phyloP scores from a whole-genome alignment of 2,113 vertebrate genomes.

The Myotis lucifugus region DNA sequence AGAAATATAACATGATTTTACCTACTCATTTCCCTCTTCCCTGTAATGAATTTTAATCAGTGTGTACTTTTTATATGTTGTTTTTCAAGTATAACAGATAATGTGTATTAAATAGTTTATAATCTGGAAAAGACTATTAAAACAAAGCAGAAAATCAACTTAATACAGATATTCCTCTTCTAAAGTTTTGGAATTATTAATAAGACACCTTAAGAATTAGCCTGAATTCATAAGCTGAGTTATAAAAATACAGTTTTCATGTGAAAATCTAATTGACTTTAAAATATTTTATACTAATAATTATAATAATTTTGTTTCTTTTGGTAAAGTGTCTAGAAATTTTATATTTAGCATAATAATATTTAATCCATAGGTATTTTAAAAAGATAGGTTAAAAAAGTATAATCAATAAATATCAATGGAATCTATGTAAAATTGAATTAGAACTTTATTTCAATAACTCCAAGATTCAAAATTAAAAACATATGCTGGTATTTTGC shows the following conservation, averaged over 20 bases:
- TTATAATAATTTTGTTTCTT: not conserved
- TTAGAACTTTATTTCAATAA: not conserved
- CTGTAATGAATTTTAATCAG: not conserved
- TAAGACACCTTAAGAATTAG: not conserved
- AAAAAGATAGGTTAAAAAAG: not conserved
- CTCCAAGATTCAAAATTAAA: not conserved
- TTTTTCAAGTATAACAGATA: not conserved
- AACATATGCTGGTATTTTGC: not conserved
- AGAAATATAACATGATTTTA: not conserved
- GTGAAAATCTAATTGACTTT: not conserved
- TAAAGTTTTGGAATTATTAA: not conserved
- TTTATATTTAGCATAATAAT: not conserved
- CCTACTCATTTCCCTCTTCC: not conserved
- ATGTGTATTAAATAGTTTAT: not conserved
- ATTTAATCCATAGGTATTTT: not conserved
- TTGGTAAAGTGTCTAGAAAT: not conserved
- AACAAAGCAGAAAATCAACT: not conserved
- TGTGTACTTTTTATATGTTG: not conserved
- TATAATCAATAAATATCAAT: not conserved
- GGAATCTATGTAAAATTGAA: not conserved
- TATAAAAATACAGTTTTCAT: not conserved
- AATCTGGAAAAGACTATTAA: not conserved
- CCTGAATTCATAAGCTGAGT: not conserved
- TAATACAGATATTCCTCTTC: not conserved
- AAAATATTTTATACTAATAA: not conserved